A percentile compares a stretch with the other conserved stretches of the same genome.
Conservation (phyloP, 2,888 invertebrate genomes). For the Leptura quadrifasciata region DNA sequence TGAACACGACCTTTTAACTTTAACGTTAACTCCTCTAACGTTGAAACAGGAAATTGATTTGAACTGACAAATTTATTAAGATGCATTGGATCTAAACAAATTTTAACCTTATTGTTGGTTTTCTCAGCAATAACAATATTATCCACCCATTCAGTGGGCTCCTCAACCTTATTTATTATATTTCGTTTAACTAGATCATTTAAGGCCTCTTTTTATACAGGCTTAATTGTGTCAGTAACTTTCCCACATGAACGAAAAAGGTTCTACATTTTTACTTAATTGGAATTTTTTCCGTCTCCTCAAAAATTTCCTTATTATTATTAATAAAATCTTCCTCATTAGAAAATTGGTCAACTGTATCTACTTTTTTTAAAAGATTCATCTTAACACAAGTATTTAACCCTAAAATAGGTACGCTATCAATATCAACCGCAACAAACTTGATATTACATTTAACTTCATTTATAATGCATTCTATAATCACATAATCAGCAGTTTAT, state of each 20-base stretch:
- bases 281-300: slow-evolving; percentile 40
- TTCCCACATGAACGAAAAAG: slow-evolving; percentile 38
- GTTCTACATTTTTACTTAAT: slow-evolving; percentile 39
- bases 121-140: slow-evolving; percentile 51
- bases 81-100: slow-evolving; percentile 48
- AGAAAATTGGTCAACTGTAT: slow-evolving; percentile 12
- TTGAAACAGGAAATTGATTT: too few species aligned
- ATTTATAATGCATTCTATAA: slow-evolving; percentile 43
- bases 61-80: too few species aligned
- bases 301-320: slow-evolving; percentile 45
- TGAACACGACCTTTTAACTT: too few species aligned
- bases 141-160: slow-evolving; percentile 50
- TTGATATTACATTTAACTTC: slow-evolving; percentile 39
- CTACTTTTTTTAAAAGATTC: slow-evolving; percentile 45
- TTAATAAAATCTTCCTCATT: slow-evolving; percentile 36
- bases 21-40: too few species aligned
- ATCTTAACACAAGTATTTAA: slow-evolving; percentile 44
- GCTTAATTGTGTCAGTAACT: slow-evolving; percentile 46
- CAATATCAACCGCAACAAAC: slow-evolving; percentile 43
- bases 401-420: slow-evolving; percentile 40
- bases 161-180: slow-evolving; percentile 49
- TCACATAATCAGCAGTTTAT: slow-evolving; percentile 32
- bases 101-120: slow-evolving; percentile 37
- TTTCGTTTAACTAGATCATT: slow-evolving; percentile 43
- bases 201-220: slow-evolving; percentile 44